Evolutionary conservation across 2,888 invertebrate genomes (phyloP).

Genomic region (Automeris io): DNA sequence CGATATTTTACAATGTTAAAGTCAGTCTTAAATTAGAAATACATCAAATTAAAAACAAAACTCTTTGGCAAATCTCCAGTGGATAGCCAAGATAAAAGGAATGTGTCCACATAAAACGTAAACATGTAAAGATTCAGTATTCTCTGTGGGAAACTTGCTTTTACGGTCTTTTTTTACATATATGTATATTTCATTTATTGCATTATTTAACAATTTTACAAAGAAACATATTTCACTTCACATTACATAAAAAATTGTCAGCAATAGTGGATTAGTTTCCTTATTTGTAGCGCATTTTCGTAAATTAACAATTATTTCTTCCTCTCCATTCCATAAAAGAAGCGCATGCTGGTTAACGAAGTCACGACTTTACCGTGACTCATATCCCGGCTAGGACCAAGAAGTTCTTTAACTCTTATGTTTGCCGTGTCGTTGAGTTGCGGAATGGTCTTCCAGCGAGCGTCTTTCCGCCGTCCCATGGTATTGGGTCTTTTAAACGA

Average conservation of each 20-base stretch:
- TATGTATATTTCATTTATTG: not conserved
- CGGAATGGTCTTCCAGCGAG: too few relatives aligned
- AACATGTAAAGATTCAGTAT: not conserved
- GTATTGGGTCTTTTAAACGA: too few relatives aligned
- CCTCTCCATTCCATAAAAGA: too few relatives aligned
- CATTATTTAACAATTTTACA: not conserved
- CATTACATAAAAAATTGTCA: not conserved
- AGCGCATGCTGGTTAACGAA: too few relatives aligned
- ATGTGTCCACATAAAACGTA: constrained; percentile 2
- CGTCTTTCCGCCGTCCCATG: too few relatives aligned
- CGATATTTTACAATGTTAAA: not conserved
- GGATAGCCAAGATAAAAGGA: not conserved
- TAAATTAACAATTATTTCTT: too few relatives aligned
- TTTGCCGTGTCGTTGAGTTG: too few relatives aligned
- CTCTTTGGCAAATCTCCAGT: constrained; percentile 1
- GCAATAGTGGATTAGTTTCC: not conserved
- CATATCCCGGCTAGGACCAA: too few relatives aligned
- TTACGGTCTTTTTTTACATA: not conserved
- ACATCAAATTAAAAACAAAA: not conserved
- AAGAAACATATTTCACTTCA: not conserved
- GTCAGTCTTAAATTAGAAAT: not conserved
- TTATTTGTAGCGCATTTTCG: not conserved
- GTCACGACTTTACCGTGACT: too few relatives aligned
- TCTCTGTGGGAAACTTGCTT: not conserved
- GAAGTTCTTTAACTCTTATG: too few relatives aligned